These are phyloP conservation scores for Oryzias melastigma DNA, from an alignment of 2,113 vertebrate genomes.

Conservation along the genomic window DNA sequence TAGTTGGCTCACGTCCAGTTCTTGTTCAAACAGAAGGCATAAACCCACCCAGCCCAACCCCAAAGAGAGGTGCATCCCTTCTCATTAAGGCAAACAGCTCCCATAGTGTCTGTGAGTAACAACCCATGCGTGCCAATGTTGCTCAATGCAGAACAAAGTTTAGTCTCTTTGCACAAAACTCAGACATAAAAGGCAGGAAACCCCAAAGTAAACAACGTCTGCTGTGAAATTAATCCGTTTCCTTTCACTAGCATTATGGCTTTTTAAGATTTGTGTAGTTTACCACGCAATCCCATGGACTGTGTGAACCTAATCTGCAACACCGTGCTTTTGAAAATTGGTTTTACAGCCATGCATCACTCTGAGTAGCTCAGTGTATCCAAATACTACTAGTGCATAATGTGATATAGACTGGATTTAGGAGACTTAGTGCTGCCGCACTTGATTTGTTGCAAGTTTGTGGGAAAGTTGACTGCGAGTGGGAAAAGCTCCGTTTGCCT, in stretches of 20 bases:
- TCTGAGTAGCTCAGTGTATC: conserved; percentile 37
- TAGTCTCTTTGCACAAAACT: conserved; percentile 6
- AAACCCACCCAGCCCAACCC: conserved; percentile 10
- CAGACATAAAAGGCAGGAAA: conserved; percentile 12
- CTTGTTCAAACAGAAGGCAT: conserved; percentile 47
- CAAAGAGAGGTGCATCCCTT: conserved; percentile 34
- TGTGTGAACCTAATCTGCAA: conserved; percentile 37
- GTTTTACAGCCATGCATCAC: conserved; percentile 33
- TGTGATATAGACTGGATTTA: conserved; percentile 65
- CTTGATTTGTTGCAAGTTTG: conserved; percentile 72
- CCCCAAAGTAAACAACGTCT: conserved; percentile 22
- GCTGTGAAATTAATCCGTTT: conserved; percentile 31
- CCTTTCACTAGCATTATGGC: conserved; percentile 33
- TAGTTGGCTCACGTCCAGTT: conserved; percentile 51
- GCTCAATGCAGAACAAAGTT: conserved; percentile 24
- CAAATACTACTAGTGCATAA: conserved; percentile 49
- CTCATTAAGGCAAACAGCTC: conserved; percentile 51
- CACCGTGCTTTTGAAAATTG: conserved; percentile 35
- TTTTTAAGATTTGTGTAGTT: conserved; percentile 30
- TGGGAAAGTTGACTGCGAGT: conserved; percentile 72
- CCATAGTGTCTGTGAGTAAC: conserved; percentile 47
- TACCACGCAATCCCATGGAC: conserved; percentile 25
- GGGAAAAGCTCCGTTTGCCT: conserved; percentile 60
- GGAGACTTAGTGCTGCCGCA: conserved; percentile 52
- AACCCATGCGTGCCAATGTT: conserved; percentile 8